Evolutionary conservation across 1,140 invertebrate genomes (phyloP).

Genomic region (Drosophila miranda): DNA sequence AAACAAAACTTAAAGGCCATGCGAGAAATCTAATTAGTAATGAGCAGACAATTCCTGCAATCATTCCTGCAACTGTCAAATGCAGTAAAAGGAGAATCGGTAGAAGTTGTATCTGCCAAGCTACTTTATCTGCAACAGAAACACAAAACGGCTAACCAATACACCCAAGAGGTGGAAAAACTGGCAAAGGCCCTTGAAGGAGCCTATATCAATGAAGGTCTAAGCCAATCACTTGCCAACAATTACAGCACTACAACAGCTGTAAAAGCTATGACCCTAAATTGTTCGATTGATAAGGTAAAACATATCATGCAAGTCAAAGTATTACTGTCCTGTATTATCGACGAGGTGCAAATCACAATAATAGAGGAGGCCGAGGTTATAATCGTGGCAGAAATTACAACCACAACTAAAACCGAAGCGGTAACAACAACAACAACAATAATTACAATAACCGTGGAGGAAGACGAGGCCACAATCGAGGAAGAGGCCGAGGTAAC

Average conservation of each 20-base stretch:
- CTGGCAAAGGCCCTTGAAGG: too few species aligned
- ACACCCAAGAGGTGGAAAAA: too few species aligned
- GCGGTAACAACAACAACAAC: not conserved
- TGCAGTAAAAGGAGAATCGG: slow-evolving; percentile 9
- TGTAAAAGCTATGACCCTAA: slow-evolving; percentile 25
- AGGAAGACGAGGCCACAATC: not conserved
- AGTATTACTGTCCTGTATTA: slow-evolving; percentile 11
- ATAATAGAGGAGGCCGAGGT: not conserved
- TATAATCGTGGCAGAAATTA: slow-evolving; percentile 3
- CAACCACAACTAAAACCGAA: not conserved
- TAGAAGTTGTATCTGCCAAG: slow-evolving; percentile 8
- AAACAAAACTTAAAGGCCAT: slow-evolving; percentile 1
- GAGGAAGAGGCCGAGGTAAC: slow-evolving; percentile 9
- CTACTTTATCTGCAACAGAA: slow-evolving; percentile 1
- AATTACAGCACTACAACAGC: not conserved
- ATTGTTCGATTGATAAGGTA: slow-evolving; percentile 15
- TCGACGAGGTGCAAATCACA: not conserved
- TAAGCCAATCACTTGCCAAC: too few species aligned
- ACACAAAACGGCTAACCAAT: not conserved
- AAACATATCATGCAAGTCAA: not conserved
- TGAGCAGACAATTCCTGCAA: not conserved
- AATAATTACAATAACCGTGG: too few species aligned
- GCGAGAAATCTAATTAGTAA: slow-evolving; percentile 7
- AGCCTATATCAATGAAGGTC: too few species aligned
- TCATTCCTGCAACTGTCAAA: slow-evolving; percentile 1